Conservation (phyloP, 1,140 invertebrate species). For the Scaptodrosophila lebanonensis region DNA sequence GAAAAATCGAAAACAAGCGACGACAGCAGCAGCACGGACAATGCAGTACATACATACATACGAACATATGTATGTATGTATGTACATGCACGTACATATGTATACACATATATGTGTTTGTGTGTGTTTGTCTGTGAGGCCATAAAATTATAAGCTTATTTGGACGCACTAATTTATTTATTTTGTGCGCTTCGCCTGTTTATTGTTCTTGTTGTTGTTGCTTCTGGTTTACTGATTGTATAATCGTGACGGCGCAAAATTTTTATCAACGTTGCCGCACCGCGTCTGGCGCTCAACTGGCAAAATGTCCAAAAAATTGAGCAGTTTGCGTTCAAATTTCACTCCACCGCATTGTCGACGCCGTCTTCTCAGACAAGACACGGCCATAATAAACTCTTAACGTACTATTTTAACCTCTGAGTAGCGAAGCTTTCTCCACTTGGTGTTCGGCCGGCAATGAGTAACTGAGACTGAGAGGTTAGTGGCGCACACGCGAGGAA, state of each 20-base stretch:
- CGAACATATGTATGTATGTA: conserved; percentile 1
- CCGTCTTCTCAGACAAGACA: no score
- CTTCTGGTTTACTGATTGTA: no score
- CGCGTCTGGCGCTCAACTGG: no score
- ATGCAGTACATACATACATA: neutral
- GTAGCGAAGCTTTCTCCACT: conserved; percentile 19
- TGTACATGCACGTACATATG: conserved; percentile 18
- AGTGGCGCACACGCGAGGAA: conserved; percentile 28
- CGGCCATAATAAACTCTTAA: conserved; percentile 63
- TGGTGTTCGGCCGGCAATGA: conserved; percentile 44
- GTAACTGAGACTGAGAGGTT: conserved; percentile 38
- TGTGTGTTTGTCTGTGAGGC: conserved; percentile 13
- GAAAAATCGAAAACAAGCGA: conserved; percentile 36
- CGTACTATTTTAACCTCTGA: conserved; percentile 52
- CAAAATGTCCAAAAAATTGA: no score
- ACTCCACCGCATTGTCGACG: conserved; percentile 49
- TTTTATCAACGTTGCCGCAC: no score
- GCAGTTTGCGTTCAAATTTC: conserved; percentile 1
- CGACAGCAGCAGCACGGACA: conserved; percentile 51
- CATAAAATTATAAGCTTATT: conserved; percentile 39
- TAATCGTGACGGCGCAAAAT: no score
- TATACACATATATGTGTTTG: neutral
- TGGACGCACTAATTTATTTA: conserved; percentile 36
- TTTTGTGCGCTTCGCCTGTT: neutral
- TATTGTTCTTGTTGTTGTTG: no score